phyloP scores from a whole-genome alignment of 1,140 invertebrate species.

The Drosophila fuyamai region DNA sequence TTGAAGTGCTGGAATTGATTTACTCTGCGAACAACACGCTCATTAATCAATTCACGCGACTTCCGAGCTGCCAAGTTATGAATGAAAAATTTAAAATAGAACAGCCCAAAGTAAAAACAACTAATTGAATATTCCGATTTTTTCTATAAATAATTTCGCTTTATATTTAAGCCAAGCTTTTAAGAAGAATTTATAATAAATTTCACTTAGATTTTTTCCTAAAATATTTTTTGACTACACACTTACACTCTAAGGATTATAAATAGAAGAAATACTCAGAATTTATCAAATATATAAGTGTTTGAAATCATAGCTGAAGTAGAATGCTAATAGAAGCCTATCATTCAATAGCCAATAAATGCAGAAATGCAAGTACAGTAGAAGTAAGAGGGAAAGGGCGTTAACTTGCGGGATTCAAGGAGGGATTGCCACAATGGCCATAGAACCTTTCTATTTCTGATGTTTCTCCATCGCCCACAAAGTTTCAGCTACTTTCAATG shows the following conservation, averaged over 20 bases:
- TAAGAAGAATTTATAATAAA: conserved; percentile 9
- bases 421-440: conserved; percentile 12
- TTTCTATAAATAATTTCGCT: not conserved
- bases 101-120: not conserved
- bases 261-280: too few relatives aligned
- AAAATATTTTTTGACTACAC: too few relatives aligned
- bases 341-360: conserved; percentile 15
- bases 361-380: conserved; percentile 32
- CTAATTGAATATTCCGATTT: conserved; percentile 28
- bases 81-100: conserved; percentile 25
- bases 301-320: too few relatives aligned
- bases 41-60: conserved; percentile 37
- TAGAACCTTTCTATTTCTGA: conserved; percentile 30
- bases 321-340: conserved; percentile 3
- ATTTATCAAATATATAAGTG: too few relatives aligned
- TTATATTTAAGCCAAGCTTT: conserved; percentile 5
- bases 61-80: conserved; percentile 4
- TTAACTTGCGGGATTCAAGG: conserved; percentile 1
- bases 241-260: too few relatives aligned
- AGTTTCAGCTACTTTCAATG: conserved; percentile 25
- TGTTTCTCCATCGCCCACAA: conserved; percentile 11
- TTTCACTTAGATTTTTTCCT: too few relatives aligned
- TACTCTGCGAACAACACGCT: conserved; percentile 19
- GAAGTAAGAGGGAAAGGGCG: conserved; percentile 6
- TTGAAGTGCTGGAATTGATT: conserved; percentile 24